Base-by-base conservation (phyloP, 2,888 invertebrate species). In the Heliothis peltigera region DNA sequence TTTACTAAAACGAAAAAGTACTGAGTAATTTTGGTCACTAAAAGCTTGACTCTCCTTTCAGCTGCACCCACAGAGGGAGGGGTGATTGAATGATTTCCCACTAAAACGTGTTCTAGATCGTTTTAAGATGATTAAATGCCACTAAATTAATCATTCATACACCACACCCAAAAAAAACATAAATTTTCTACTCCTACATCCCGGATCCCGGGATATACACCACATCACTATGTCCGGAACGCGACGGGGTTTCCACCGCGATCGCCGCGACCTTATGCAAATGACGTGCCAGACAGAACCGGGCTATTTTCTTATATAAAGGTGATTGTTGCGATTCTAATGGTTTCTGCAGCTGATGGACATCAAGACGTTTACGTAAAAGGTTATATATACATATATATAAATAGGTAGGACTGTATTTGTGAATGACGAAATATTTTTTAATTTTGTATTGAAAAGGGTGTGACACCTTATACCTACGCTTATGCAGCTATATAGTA, bases 291-390 rank as follows among this genome's bases (percentile, higher is more conserved):
- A 79, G 77, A 76, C 84, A 77, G 70, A 66, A 52, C 57, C 57
- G 21, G 64, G 79, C 70, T 80, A 82, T 81, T 46, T 46, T 85
- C 81, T 81, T 84, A 83, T 79, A 76, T 77, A 77, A 78, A 72
- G 65, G 74, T 77, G 79, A 81, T 82, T 80, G 84, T 83, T 84
- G 77, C 79, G 69, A 84, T 84, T 85, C 75, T 84, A 83, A 85
- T 81, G 77, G 64, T 39, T 55, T 56, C 78, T 82, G 81, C 73
- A 57, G 49, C 61, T 79, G 82, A 83, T 75, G 72, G 68, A 67
- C 64, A 58, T 60, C 64, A 77, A 59, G 44, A 54, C 63, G 58
- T 68, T 81, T 80, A 70, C 70, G 76, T 67, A 78, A 77, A 79
- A 80, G 67, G 64, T 70, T 80, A 68, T 39, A 28, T 62, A 59